Evolutionary conservation across 2,888 invertebrate species (phyloP), one percentile per base, ranked within the genome.

Genomic region (Eristalis arbustorum): DNA sequence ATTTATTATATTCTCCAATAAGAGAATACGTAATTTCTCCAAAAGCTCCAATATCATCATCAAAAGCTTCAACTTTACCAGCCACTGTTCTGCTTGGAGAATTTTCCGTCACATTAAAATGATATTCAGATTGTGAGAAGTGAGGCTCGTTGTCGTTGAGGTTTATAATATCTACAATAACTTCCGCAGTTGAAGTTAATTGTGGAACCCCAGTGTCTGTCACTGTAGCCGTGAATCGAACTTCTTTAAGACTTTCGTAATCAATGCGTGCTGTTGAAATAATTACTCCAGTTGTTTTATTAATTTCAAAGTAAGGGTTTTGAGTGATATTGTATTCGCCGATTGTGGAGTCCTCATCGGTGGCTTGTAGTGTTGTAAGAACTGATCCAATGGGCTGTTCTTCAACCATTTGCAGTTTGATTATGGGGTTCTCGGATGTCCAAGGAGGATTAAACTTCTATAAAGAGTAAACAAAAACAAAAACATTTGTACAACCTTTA

Each of bases 181-280:
- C 95, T 6, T 95, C 94, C 0, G 98, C 98, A 0, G 96, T 94
- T 0, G 97, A 94, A 3, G 97, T 96, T 64, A 97, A 93, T 89
- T 96, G 96, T 0, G 98, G 98, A 0, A 97, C 95, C 1, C 98
- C 98, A 0, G 96, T 96, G 92, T 98, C 98, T 89, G 95, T 96
- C 0, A 97, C 98, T 1, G 96, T 94, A 0, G 97, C 95, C 0
- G 95, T 96, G 91, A 98, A 97, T 91, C 96, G 96, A 3, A 97
- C 93, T 61, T 94, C 94, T 89, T 96, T 96, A 0, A 96, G 93
- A 89, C 94, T 94, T 91, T 98, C 98, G 92, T 96, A 98, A 93
- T 98, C 98, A 69, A 98, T 95, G 14, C 96, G 94, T 88, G 96
- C 94, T 40, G 94, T 95, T 0, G 96, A 96, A 89, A 95, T 96